These are phyloP conservation scores for Pseudococcus viburni DNA, from an alignment of 2,888 invertebrate genomes.

Conservation along the genomic window DNA sequence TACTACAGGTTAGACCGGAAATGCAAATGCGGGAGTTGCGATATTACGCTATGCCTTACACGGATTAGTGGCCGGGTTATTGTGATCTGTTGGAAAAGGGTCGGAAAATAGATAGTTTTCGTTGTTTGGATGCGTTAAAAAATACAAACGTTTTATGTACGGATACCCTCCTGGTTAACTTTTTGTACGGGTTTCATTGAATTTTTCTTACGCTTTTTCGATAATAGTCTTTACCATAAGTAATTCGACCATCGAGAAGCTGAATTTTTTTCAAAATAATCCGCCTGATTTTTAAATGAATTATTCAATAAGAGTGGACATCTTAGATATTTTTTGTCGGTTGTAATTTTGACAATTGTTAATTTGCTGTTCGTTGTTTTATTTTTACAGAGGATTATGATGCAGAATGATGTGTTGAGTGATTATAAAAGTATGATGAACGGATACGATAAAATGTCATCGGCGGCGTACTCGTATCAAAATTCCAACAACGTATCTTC, in stretches of 20 bases:
- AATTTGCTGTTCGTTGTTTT: not conserved
- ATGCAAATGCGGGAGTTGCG: slow-evolving; percentile 40
- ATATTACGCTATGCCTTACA: slow-evolving; percentile 24
- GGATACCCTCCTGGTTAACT: not conserved
- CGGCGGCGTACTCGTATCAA: slow-evolving; percentile 40
- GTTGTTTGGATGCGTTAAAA: slow-evolving; percentile 30
- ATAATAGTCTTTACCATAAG: not conserved
- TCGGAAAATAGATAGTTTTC: not conserved
- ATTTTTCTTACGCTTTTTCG: not conserved
- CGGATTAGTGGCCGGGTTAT: slow-evolving; percentile 27
- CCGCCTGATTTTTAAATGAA: not conserved
- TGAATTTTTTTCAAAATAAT: not conserved
- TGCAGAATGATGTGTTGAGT: slow-evolving; percentile 56
- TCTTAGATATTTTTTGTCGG: not conserved
- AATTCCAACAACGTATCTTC: slow-evolving; percentile 11
- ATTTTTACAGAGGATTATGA: slow-evolving; percentile 61
- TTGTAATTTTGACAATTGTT: not conserved
- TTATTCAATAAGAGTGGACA: no score
- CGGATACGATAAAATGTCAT: slow-evolving; percentile 51
- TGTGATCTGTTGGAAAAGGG: slow-evolving; percentile 9
- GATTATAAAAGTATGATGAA: slow-evolving; percentile 36
- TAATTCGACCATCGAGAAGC: not conserved
- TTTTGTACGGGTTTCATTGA: not conserved
- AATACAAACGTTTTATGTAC: not conserved
- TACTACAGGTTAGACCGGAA: slow-evolving; percentile 36